Percentiles rank a stretch among this genome's conserved stretches.
These are phyloP conservation scores for Limnothrissa miodon DNA, from an alignment of 2,113 vertebrate genomes.

Conservation along the genomic window DNA sequence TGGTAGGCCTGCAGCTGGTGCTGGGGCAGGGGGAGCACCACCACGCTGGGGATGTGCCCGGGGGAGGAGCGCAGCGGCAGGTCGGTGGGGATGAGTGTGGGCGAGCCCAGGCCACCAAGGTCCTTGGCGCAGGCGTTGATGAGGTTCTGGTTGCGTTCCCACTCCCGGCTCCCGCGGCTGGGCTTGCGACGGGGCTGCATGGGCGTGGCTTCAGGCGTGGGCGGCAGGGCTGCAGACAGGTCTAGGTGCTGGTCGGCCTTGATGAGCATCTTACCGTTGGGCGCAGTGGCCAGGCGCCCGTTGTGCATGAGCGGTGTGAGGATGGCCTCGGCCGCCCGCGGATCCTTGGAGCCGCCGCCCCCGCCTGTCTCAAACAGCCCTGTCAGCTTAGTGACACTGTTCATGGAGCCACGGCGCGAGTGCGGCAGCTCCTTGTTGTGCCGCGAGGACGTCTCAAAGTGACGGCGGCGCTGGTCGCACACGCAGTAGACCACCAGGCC, in stretches of 20 bases:
- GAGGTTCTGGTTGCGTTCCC: slow-evolving; percentile 96
- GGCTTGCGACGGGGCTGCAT: slow-evolving; percentile 95
- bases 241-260: slow-evolving; percentile 96
- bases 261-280: slow-evolving; percentile 88
- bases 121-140: slow-evolving; percentile 98
- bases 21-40: slow-evolving; percentile 84
- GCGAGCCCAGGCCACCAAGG: slow-evolving; percentile 82
- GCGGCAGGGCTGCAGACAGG: slow-evolving; percentile 77
- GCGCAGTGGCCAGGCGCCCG: slow-evolving; percentile 76
- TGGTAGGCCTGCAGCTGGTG: slow-evolving; percentile 88
- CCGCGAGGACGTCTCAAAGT: slow-evolving; percentile 78
- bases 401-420: slow-evolving; percentile 91
- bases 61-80: slow-evolving; percentile 91
- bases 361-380: slow-evolving; percentile 88
- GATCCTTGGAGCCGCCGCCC: slow-evolving; percentile 83
- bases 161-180: slow-evolving; percentile 89
- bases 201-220: slow-evolving; percentile 94
- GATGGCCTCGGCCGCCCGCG: slow-evolving; percentile 84
- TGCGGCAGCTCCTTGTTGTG: slow-evolving; percentile 88
- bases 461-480: slow-evolving; percentile 89
- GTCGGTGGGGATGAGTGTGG: slow-evolving; percentile 86
- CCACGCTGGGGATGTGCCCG: slow-evolving; percentile 93
- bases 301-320: slow-evolving; percentile 96
- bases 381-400: slow-evolving; percentile 94
- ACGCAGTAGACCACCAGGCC: slow-evolving; percentile 95